Conservation (phyloP, 2,888 invertebrate genomes). For the Eupithecia centaureata region DNA sequence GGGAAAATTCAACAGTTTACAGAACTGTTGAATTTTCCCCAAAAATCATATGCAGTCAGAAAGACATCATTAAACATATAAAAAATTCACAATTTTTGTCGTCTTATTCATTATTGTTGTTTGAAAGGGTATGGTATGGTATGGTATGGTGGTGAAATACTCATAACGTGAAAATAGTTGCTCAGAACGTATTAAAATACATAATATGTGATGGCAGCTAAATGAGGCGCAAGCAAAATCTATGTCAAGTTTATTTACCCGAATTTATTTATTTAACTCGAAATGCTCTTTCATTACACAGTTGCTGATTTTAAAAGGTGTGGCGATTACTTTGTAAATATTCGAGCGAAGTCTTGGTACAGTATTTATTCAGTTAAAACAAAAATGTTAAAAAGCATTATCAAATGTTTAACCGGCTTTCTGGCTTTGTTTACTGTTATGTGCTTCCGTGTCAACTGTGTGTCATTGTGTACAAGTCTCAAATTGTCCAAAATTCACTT, state of each 20-base stretch:
- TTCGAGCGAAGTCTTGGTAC: neutral
- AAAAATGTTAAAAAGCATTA: neutral
- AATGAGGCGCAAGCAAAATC: slow-evolving; percentile 1
- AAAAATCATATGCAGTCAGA: too few species aligned
- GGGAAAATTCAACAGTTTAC: too few species aligned
- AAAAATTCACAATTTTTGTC: too few species aligned
- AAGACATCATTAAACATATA: too few species aligned
- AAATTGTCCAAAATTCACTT: neutral
- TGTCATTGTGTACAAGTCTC: neutral
- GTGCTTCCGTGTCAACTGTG: neutral
- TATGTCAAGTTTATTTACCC: slow-evolving; percentile 15
- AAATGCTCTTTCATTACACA: slow-evolving; percentile 20
- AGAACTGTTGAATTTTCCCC: too few species aligned
- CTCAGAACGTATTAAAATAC: too few species aligned
- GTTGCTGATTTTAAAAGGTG: slow-evolving; percentile 28
- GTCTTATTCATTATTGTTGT: too few species aligned
- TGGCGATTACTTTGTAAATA: slow-evolving; percentile 20
- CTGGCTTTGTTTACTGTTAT: neutral
- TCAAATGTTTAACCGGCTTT: neutral
- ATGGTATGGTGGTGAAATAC: too few species aligned
- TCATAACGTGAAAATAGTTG: neutral
- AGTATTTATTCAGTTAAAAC: neutral
- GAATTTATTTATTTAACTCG: too few species aligned
- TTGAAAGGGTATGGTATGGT: too few species aligned
- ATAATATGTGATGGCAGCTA: slow-evolving; percentile 14